Evolutionary conservation across 1,140 invertebrate species (phyloP).

Genomic region (Vanessa tameamea): DNA sequence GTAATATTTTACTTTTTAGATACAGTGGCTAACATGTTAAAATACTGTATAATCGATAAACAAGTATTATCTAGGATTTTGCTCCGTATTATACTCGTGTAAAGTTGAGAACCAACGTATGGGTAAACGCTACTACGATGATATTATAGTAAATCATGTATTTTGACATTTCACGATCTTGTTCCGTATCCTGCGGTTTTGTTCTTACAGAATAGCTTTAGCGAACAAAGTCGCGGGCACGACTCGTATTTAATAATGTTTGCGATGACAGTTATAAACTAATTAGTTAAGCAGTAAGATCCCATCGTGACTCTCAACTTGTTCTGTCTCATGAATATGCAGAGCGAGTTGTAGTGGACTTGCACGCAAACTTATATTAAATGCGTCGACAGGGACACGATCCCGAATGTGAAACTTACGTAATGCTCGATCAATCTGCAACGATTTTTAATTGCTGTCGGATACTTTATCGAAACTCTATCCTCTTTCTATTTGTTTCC

Average conservation of each 20-base stretch:
- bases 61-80: no score
- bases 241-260: constrained; percentile 15
- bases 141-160: no score
- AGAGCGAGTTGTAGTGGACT: constrained; percentile 33
- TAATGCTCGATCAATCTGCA: constrained; percentile 4
- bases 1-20: no score
- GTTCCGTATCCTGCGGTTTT: no score
- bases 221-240: background rate
- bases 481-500: no score
- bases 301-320: constrained; percentile 34
- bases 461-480: background rate
- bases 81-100: no score
- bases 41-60: no score
- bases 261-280: constrained; percentile 28
- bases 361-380: constrained; percentile 38
- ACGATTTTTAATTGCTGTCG: background rate
- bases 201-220: no score
- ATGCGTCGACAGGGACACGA: constrained; percentile 34
- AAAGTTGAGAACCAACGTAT: no score
- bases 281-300: constrained; percentile 35
- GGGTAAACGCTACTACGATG: no score
- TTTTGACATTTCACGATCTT: no score
- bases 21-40: no score
- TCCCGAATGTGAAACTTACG: constrained; percentile 27
- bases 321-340: constrained; percentile 36